These are phyloP conservation scores for Apis dorsata DNA, from an alignment of 1,140 invertebrate species.

Conservation along the genomic window DNA sequence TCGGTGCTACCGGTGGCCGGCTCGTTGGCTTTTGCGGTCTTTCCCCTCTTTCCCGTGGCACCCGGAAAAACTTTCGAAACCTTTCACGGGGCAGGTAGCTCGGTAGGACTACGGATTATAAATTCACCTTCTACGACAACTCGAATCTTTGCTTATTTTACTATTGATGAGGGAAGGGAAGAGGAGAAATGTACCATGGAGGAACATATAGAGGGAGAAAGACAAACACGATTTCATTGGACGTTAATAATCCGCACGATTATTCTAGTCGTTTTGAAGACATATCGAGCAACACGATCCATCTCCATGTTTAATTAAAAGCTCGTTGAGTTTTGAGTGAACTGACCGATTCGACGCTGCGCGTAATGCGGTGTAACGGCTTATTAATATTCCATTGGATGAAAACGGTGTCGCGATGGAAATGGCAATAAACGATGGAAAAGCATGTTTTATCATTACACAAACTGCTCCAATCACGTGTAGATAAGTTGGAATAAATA, in stretches of 20 bases:
- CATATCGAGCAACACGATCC: constrained; percentile 1
- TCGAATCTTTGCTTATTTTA: background rate
- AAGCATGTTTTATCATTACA: background rate
- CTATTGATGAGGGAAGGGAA: no score
- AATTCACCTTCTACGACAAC: constrained; percentile 38
- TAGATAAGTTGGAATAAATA: background rate
- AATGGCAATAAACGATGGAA: background rate
- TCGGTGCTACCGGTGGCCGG: constrained; percentile 46
- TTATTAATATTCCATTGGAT: constrained; percentile 36
- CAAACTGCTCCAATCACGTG: background rate
- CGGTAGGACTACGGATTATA: constrained; percentile 43
- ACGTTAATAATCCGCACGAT: background rate
- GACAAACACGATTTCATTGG: background rate
- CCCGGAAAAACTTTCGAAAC: constrained; percentile 52
- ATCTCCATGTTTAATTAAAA: background rate
- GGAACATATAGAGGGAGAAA: no score
- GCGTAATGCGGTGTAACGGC: background rate
- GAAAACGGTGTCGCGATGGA: constrained; percentile 12
- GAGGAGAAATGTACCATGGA: background rate
- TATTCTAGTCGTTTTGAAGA: constrained; percentile 13
- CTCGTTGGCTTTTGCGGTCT: constrained; percentile 68
- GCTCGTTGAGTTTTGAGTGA: background rate
- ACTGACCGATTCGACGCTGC: background rate
- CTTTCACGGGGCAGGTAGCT: constrained; percentile 48
- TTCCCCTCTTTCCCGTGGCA: constrained; percentile 11